Evolutionary conservation across 92 coral and sea anemone species (phyloP), one percentile per base, ranked within the genome.

Genomic region (Pocillopora grandis): DNA sequence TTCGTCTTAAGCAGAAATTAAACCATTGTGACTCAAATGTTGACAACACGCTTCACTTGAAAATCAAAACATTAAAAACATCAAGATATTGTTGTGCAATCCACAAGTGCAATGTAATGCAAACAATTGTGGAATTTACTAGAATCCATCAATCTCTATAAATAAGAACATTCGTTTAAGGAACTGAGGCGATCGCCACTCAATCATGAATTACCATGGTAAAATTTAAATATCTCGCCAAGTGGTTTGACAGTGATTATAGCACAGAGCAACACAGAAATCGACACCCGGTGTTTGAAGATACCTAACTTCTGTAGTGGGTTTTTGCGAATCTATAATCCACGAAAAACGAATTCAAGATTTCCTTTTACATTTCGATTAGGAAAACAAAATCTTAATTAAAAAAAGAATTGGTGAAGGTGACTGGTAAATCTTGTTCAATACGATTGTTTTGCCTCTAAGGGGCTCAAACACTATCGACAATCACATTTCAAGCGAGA

Each of bases 81-180:
- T 9, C 11, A 0, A 63, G 35, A 37, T 10, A 75, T 71, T 67
- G 76, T 79, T 87, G n/a, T 65, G 66, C 71, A 80, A 72, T 78
- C 76, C 79, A 87, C 71, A 58, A n/a, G 67, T 76, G 35, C 61
- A 17, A 62, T 48, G 79, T 71, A 77, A 79, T 79, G 72, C 18
- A 77, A 85, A 77, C 77, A 77, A 77, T 49, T 31, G 16, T 4
- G 11, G 14, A 48, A 55, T 77, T 66, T 15, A 77, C 18, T 12
- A 21, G 23, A 67, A 56, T 65, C 12, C 52, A 42, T 49, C 14
- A 81, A 2, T 56, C 76, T 71, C 58, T 81, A 20, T 19, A 58
- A 69, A 13, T 21, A 19, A n/a, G 78, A 72, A 33, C 20, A 61
- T 61, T 20, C 72, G 2, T 19, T 66, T 52, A 57, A 67, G 8